These are phyloP conservation scores for Anoplopoma fimbria DNA, from an alignment of 2,113 vertebrate genomes.

Conservation along the genomic window DNA sequence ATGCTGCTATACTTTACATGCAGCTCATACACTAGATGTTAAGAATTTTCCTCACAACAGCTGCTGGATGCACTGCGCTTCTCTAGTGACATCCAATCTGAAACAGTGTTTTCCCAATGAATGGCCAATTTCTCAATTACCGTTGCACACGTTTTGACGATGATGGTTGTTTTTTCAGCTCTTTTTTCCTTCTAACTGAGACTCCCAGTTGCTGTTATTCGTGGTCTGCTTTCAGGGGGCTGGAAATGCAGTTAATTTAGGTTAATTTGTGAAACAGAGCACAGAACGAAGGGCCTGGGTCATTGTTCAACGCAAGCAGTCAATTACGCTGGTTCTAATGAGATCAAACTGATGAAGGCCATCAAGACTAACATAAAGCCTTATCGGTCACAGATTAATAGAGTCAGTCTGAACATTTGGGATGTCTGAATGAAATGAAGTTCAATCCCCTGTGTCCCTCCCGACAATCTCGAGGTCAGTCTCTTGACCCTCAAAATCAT, in stretches of 20 bases:
- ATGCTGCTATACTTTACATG: conserved; percentile 61
- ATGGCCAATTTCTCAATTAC: conserved; percentile 49
- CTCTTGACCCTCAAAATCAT: conserved; percentile 39
- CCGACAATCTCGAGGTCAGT: conserved; percentile 21
- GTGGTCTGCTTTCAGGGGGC: conserved; percentile 32
- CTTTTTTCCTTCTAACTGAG: neutral
- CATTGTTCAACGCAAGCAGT: conserved; percentile 73
- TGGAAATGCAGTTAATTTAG: conserved; percentile 64
- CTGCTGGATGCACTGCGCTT: conserved; percentile 30
- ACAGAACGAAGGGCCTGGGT: conserved; percentile 56
- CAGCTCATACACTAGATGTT: conserved; percentile 52
- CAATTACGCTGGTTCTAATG: conserved; percentile 69
- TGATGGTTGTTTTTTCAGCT: conserved; percentile 21
- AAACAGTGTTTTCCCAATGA: conserved; percentile 55
- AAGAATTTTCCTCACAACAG: conserved; percentile 39
- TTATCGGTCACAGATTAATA: conserved; percentile 68
- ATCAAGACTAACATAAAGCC: conserved; percentile 62
- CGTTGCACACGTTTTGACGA: conserved; percentile 15
- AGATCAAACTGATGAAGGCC: conserved; percentile 75
- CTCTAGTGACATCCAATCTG: conserved; percentile 50
- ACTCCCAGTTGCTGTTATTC: conserved; percentile 36
- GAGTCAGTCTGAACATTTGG: conserved; percentile 51
- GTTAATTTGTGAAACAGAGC: conserved; percentile 68
- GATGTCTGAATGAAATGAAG: conserved; percentile 47
- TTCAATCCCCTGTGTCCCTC: conserved; percentile 7